Evolutionary conservation across 2,888 invertebrate genomes (phyloP), one percentile per base, ranked within the genome.

Genomic region (Alcis repandata): DNA sequence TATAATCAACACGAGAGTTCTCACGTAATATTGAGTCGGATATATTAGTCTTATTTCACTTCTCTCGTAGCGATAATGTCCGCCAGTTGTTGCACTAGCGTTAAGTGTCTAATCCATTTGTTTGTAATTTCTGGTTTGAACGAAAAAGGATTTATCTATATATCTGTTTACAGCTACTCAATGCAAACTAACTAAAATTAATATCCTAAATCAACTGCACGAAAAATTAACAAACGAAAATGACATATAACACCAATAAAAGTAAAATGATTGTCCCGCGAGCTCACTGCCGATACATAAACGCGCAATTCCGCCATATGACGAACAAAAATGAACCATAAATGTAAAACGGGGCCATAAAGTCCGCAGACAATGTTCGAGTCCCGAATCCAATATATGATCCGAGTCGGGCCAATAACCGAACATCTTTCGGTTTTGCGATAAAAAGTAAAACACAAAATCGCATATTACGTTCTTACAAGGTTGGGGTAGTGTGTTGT

Each of bases 271-370:
- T 63, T 48, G 59, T 54, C 52, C 59, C 48, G 40, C 41, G 49
- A 41, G 56, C 13, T 45, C 45, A 1, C 33, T 38, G 40, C 15
- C 59, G 22, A 60, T 52, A 65, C 58, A 48, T 48, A 65, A 65
- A 56, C 54, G 59, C 19, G 65, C 56, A 60, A 60, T 65, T 52
- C 56, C 20, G 38, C 40, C 65, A 60, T 65, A 65, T 60, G 56
- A 49, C 45, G 48, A 60, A 51, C 51, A 68, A 66, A 73, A 73
- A 63, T 58, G 69, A 60, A 63, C 59, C 65, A 70, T 73, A 73
- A 73, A 73, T 73, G 70, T 71, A 73, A 70, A 73, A 56, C 67
- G 71, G 71, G 40, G 13, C 46, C 59, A 65, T 65, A 56, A 68
- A 68, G 54, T 19, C 64, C 40, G 65, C 69, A 70, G 71, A 70